Conservation (phyloP, 2,113 vertebrate genomes). For the Peromyscus polionotus region DNA sequence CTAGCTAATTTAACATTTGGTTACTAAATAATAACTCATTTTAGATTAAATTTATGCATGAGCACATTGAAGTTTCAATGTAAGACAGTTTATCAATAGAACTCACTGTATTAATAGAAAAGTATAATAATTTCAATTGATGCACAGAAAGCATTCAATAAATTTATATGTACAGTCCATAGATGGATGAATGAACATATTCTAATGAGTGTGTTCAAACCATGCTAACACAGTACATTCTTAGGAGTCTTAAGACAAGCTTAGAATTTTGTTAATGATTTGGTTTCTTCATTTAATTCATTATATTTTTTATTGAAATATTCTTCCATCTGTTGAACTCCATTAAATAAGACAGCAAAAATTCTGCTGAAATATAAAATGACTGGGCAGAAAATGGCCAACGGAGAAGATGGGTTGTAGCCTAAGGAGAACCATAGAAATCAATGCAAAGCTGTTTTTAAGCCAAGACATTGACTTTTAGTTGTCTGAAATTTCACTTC, state of each 20-base stretch:
- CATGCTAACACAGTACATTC: background rate
- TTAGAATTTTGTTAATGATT: conserved; percentile 52
- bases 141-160: background rate
- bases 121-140: background rate
- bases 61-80: background rate
- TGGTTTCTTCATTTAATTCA: conserved; percentile 25
- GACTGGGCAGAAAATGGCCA: conserved; percentile 50
- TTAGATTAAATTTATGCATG: background rate
- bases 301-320: conserved; percentile 39
- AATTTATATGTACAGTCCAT: background rate
- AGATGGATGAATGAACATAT: background rate
- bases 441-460: conserved; percentile 2
- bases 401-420: conserved; percentile 25
- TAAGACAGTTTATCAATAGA: background rate
- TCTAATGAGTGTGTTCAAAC: background rate
- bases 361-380: conserved; percentile 57
- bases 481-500: conserved; percentile 38
- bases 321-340: conserved; percentile 29
- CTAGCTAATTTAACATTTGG: background rate
- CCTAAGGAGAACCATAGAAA: background rate
- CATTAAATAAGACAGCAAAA: conserved; percentile 50
- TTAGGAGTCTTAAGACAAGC: background rate
- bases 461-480: background rate
- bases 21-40: conserved; percentile 44
- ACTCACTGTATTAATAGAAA: background rate